Percentiles rank a stretch among this genome's conserved stretches.
phyloP scores from a whole-genome alignment of 1,140 invertebrate species.

The Panulirus ornatus region DNA sequence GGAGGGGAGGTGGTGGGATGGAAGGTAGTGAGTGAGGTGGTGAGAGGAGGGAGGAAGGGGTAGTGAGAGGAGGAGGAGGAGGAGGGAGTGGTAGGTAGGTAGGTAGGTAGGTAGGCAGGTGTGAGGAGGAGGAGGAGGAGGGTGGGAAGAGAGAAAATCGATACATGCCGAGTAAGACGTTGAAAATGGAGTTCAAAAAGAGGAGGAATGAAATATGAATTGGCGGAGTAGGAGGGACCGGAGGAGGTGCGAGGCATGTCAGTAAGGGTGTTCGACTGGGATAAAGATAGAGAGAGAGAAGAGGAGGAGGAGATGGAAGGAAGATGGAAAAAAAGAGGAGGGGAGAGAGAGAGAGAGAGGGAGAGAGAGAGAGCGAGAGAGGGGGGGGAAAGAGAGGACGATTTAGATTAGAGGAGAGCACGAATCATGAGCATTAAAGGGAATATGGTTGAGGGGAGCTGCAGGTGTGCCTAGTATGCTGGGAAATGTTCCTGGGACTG shows the following conservation, averaged over 20 bases:
- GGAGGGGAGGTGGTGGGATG: too few relatives aligned
- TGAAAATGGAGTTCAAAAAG: slow-evolving; percentile 24
- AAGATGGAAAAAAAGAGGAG: neutral
- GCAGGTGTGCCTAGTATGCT: neutral
- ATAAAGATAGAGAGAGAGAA: neutral
- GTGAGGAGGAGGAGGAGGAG: too few relatives aligned
- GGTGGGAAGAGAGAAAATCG: slow-evolving; percentile 13
- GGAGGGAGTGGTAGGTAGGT: too few relatives aligned
- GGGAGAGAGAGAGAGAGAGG: neutral
- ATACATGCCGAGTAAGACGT: slow-evolving; percentile 6
- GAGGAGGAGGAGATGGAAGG: neutral
- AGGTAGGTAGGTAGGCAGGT: too few relatives aligned
- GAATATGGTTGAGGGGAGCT: neutral
- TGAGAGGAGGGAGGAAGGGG: neutral
- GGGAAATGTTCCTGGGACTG: too few relatives aligned
- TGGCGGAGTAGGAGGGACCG: neutral
- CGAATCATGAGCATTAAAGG: slow-evolving; percentile 12
- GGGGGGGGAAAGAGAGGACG: neutral
- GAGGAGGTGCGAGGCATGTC: neutral
- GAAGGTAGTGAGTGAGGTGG: too few relatives aligned
- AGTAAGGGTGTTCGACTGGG: neutral
- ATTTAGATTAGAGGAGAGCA: neutral
- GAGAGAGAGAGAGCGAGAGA: neutral
- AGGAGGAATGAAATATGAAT: slow-evolving; percentile 20
- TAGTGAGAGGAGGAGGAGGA: neutral